Percentiles rank a stretch among this genome's conserved stretches.
Evolutionary conservation across 2,888 invertebrate genomes (phyloP).

Genomic region (Galerucella nymphaeae): DNA sequence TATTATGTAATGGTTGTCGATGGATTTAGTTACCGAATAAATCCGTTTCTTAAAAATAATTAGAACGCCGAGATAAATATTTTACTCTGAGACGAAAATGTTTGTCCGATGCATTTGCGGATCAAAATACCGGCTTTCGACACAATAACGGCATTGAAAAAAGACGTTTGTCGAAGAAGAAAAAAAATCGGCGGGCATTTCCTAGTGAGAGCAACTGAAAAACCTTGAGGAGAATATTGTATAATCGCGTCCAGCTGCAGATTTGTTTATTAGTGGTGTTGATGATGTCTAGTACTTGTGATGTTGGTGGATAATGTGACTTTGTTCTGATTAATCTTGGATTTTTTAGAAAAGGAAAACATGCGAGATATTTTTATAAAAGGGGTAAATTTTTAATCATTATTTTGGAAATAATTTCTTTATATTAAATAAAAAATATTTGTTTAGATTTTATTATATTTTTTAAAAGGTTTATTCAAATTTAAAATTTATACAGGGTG

Average conservation of each 20-base stretch:
- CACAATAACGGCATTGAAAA: slow-evolving; percentile 25
- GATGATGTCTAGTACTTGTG: slow-evolving; percentile 27
- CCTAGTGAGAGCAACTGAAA: slow-evolving; percentile 29
- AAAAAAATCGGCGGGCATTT: slow-evolving; percentile 29
- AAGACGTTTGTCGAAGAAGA: background rate
- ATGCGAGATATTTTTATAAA: slow-evolving; percentile 7
- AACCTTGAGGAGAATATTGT: slow-evolving; percentile 32
- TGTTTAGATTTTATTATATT: too few relatives aligned
- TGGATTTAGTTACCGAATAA: background rate
- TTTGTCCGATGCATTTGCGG: background rate
- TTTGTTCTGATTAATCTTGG: background rate
- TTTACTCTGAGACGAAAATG: background rate
- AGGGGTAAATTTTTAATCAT: slow-evolving; percentile 4
- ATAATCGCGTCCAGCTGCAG: slow-evolving; percentile 25
- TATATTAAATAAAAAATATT: background rate
- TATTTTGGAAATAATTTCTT: background rate
- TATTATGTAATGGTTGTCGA: slow-evolving; percentile 3
- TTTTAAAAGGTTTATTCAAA: too few relatives aligned
- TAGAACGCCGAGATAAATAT: background rate
- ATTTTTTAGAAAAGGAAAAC: slow-evolving; percentile 9
- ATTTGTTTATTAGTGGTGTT: slow-evolving; percentile 24
- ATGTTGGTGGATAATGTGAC: slow-evolving; percentile 26
- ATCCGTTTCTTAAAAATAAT: background rate
- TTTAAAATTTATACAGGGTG: too few relatives aligned
- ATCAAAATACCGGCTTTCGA: slow-evolving; percentile 15